Evolutionary conservation across 2,113 vertebrate species (phyloP), one percentile per base, ranked within the genome.

Genomic region (Morone saxatilis): DNA sequence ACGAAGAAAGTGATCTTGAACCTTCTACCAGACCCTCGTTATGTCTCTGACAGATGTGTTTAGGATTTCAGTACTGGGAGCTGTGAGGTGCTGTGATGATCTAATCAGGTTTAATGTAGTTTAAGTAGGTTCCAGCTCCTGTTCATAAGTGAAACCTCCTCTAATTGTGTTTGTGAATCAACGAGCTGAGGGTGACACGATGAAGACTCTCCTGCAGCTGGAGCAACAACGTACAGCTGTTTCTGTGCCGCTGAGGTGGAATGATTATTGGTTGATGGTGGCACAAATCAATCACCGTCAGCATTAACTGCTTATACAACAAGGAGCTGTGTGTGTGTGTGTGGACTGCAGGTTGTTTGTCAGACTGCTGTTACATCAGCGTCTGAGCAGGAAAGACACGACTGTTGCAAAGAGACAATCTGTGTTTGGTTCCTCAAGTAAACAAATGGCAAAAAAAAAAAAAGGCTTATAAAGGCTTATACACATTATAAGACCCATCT

Each of bases 401-500:
- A 50, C 79, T 60, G 66, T 48, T 66, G 25, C 80, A 70, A 22
- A 54, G 54, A 68, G 78, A 84, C 70, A 54, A 84, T 83, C 79
- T 83, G 81, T 85, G 63, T 88, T 86, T 80, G 51, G 31, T 63
- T 71, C 19, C n/a, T 72, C 69, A 62, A 85, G 56, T 63, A 86
- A 86, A 89, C 71, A 83, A 76, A 82, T 40, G 76, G 41, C 71
- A 75, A 80, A 82, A 80, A 81, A 79, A 31, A 31, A 31, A 31
- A 25, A 79, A 36, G 16, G 20, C 68, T 56, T 70, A 25, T 54
- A 25, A 25, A 31, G 31, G 31, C 31, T 31, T 31, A 31, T 22
- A 40, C 8, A 71, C 76, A 72, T 73, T 85, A 80, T 22, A n/a
- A 53, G 59, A 70, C 74, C 86, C 85, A 83, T 91, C 78, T 89